phyloP scores from a whole-genome alignment of 23 tunicate genomes.

The Halocynthia aurantium region DNA sequence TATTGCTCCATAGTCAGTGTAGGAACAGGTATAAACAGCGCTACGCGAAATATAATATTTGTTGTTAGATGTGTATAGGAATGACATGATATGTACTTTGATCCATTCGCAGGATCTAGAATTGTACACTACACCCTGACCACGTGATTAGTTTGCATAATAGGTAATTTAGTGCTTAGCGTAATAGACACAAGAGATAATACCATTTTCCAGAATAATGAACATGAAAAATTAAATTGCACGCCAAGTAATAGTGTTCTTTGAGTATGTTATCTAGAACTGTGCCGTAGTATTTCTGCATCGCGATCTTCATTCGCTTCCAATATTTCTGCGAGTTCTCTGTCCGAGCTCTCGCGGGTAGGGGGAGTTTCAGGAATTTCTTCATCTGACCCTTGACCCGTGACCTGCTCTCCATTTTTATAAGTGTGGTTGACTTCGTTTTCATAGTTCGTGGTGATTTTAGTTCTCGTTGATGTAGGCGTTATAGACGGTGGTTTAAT shows the following conservation, averaged over 20 bases:
- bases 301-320: constrained; percentile 8
- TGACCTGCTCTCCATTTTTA: neutral
- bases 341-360: neutral
- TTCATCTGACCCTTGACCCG: neutral
- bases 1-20: too few relatives aligned
- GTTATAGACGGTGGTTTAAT: neutral
- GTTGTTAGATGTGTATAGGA: too few relatives aligned
- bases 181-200: too few relatives aligned
- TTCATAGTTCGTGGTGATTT: neutral
- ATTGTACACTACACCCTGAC: too few relatives aligned
- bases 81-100: too few relatives aligned
- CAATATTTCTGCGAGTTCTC: neutral
- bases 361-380: neutral
- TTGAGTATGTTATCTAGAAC: neutral
- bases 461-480: neutral
- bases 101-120: too few relatives aligned
- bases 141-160: too few relatives aligned
- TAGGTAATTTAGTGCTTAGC: too few relatives aligned
- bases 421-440: neutral
- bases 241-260: neutral
- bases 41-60: too few relatives aligned
- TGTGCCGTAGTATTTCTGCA: neutral
- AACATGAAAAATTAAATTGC: neutral
- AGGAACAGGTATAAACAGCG: too few relatives aligned
- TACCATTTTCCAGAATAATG: too few relatives aligned